Conservation (phyloP, 2,888 invertebrate species). For the Oligia latruncula region DNA sequence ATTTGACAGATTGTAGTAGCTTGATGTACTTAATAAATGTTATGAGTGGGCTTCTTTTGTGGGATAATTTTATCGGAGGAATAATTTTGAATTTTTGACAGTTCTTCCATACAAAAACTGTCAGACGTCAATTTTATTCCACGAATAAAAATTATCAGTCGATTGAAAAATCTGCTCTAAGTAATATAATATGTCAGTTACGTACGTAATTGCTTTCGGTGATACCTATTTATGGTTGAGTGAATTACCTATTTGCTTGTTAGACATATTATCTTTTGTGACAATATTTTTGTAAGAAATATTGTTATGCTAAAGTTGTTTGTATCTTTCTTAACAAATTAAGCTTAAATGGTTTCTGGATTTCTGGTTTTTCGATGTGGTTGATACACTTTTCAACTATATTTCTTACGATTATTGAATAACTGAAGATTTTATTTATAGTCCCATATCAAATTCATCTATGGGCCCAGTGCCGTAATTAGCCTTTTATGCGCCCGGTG, state of each 20-base stretch:
- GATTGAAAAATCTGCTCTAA: too few species aligned
- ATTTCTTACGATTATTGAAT: background rate
- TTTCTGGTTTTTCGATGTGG: too few species aligned
- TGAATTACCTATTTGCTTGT: background rate
- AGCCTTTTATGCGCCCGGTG: too few species aligned
- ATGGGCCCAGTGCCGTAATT: too few species aligned
- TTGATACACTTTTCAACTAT: too few species aligned
- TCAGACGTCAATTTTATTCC: too few species aligned
- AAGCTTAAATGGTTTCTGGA: background rate
- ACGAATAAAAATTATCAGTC: too few species aligned
- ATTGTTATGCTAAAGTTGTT: background rate
- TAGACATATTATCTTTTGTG: background rate
- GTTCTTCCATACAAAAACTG: too few species aligned
- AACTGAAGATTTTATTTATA: background rate
- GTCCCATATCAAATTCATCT: too few species aligned
- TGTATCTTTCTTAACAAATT: background rate
- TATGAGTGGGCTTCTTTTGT: background rate
- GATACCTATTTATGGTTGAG: background rate
- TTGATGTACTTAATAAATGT: background rate
- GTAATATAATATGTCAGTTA: background rate
- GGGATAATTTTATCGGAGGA: too few species aligned
- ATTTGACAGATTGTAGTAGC: too few species aligned
- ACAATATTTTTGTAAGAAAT: conserved; percentile 7
- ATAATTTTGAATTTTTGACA: too few species aligned
- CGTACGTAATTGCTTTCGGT: background rate